These are phyloP conservation scores for Macrosiphum euphorbiae DNA, from an alignment of 2,888 invertebrate genomes.

Conservation along the genomic window DNA sequence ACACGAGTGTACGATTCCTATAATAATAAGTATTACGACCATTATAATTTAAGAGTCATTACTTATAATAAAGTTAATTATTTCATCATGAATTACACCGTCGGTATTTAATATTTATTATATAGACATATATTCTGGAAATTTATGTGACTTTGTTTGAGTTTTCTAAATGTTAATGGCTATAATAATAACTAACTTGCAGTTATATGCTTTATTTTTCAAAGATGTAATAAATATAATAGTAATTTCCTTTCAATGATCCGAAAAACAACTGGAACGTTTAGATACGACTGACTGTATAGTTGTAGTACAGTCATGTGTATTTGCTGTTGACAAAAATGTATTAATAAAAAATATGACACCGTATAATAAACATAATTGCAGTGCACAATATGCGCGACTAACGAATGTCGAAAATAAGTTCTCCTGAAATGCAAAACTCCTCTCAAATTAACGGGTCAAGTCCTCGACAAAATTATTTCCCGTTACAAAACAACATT, in stretches of 20 bases:
- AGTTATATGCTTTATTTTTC: neutral
- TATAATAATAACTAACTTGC: neutral
- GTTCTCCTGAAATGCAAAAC: neutral
- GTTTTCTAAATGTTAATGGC: neutral
- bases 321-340: neutral
- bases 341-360: neutral
- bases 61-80: conserved; percentile 7
- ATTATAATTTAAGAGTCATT: neutral
- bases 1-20: neutral
- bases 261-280: neutral
- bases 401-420: neutral
- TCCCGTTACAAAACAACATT: neutral
- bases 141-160: neutral
- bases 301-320: too few species aligned
- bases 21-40: neutral
- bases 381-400: neutral
- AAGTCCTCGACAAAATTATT: conserved; percentile 12
- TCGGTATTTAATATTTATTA: neutral
- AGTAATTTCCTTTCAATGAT: neutral
- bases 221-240: neutral
- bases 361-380: neutral
- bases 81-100: neutral
- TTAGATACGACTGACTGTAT: neutral
- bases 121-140: neutral
- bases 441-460: conserved; percentile 5